These are phyloP conservation scores for Philaenus spumarius DNA, from an alignment of 1,140 invertebrate species.

Conservation along the genomic window DNA sequence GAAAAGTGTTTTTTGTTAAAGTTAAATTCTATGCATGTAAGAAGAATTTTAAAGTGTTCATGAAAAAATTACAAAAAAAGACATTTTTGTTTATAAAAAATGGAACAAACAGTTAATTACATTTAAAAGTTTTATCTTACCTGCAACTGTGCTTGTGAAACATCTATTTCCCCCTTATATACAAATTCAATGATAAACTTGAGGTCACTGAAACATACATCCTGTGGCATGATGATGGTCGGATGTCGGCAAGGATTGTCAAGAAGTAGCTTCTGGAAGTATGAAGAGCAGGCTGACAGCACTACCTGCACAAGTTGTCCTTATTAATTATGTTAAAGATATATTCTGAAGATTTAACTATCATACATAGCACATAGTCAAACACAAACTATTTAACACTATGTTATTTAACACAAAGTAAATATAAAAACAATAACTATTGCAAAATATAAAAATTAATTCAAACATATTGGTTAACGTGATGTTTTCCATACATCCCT, in stretches of 20 bases:
- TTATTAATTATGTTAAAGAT: not conserved
- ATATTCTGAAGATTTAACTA: too few species aligned
- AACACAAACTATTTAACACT: too few species aligned
- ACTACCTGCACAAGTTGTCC: conserved; percentile 53
- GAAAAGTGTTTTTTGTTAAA: not conserved
- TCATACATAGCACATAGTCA: too few species aligned
- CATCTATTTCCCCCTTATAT: conserved; percentile 73
- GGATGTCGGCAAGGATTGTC: conserved; percentile 69
- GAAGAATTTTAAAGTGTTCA: too few species aligned
- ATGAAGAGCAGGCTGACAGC: conserved; percentile 62
- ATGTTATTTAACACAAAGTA: too few species aligned
- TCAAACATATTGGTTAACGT: too few species aligned
- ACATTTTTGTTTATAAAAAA: too few species aligned
- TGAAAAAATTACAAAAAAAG: too few species aligned
- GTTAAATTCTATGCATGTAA: not conserved
- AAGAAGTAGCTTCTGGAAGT: conserved; percentile 61
- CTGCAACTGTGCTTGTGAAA: conserved; percentile 67
- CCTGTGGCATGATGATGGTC: conserved; percentile 68
- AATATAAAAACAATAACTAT: too few species aligned
- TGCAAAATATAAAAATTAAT: too few species aligned
- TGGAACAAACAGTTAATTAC: too few species aligned
- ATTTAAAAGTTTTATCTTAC: conserved; percentile 40
- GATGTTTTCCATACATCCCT: too few species aligned
- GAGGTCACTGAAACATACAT: conserved; percentile 68
- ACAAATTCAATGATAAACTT: conserved; percentile 79